phyloP scores from a whole-genome alignment of 1,140 invertebrate species.

The Drosophila takahashii region DNA sequence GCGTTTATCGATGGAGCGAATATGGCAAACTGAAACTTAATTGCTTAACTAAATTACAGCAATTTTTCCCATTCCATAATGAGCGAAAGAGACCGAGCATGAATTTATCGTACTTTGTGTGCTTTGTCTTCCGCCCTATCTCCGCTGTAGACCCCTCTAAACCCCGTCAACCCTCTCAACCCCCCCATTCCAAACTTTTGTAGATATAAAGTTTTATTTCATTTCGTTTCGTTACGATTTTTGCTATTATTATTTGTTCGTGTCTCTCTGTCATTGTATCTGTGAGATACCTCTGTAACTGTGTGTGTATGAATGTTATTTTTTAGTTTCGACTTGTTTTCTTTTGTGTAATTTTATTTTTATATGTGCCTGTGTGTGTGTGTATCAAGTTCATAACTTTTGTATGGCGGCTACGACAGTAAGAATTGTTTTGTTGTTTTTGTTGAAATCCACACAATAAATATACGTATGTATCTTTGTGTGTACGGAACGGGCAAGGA shows the following conservation, averaged over 20 bases:
- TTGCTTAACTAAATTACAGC: slow-evolving; percentile 45
- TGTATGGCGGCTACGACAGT: slow-evolving; percentile 68
- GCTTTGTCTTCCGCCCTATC: slow-evolving; percentile 41
- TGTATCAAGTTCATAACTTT: slow-evolving; percentile 76
- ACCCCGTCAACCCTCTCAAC: neutral
- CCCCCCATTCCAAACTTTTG: slow-evolving; percentile 25
- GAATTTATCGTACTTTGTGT: slow-evolving; percentile 56
- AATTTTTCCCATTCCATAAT: slow-evolving; percentile 23
- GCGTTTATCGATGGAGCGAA: slow-evolving; percentile 29
- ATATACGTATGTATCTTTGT: slow-evolving; percentile 24
- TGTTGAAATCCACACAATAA: slow-evolving; percentile 73
- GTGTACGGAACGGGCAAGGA: slow-evolving; percentile 20
- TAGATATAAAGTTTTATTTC: slow-evolving; percentile 78
- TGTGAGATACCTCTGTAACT: slow-evolving; percentile 30
- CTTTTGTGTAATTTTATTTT: slow-evolving; percentile 83
- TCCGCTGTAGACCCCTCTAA: neutral
- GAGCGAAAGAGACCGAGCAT: slow-evolving; percentile 40
- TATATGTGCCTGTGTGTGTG: slow-evolving; percentile 52
- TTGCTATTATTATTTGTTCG: slow-evolving; percentile 81
- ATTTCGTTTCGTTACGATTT: slow-evolving; percentile 83
- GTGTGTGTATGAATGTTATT: slow-evolving; percentile 68
- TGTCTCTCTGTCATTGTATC: slow-evolving; percentile 48
- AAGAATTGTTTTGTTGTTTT: slow-evolving; percentile 76
- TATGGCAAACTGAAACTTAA: slow-evolving; percentile 38
- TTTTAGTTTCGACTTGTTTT: slow-evolving; percentile 82